Percentiles rank a stretch among this genome's conserved stretches.
Conservation (phyloP, 2,797 vertebrate genomes). For the Protonibea diacanthus region DNA sequence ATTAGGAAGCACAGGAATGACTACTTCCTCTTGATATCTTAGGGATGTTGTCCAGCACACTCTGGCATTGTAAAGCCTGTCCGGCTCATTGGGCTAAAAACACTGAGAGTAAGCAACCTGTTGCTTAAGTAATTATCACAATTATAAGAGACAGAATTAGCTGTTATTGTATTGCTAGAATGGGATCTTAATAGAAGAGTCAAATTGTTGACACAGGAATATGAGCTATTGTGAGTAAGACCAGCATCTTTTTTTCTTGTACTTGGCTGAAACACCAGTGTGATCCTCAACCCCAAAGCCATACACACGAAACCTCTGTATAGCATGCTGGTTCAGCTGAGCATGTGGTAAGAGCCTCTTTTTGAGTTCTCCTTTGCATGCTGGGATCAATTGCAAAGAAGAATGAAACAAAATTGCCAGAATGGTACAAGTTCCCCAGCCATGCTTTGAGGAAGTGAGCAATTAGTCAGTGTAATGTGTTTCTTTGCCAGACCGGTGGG, state of each 20-base stretch:
- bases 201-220: slow-evolving; percentile 1
- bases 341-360: slow-evolving; percentile 41
- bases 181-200: slow-evolving; percentile 7
- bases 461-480: slow-evolving; percentile 77
- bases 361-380: no score
- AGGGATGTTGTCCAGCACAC: slow-evolving; percentile 72
- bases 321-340: no score
- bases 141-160: slow-evolving; percentile 51
- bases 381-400: slow-evolving; percentile 78
- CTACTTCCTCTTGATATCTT: slow-evolving; percentile 80
- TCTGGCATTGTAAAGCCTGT: slow-evolving; percentile 75
- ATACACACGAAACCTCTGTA: slow-evolving; percentile 34
- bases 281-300: slow-evolving; percentile 15
- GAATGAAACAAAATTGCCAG: slow-evolving; percentile 82
- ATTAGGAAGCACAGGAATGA: slow-evolving; percentile 81
- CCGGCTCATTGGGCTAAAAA: slow-evolving; percentile 75
- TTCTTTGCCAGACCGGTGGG: slow-evolving; percentile 73
- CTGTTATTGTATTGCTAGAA: slow-evolving; percentile 22
- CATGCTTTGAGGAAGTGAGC: slow-evolving; percentile 68
- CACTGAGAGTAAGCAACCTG: slow-evolving; percentile 67
- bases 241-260: slow-evolving; percentile 2
- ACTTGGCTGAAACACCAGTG: neutral
- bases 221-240: slow-evolving; percentile 18
- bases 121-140: slow-evolving; percentile 49
- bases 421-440: slow-evolving; percentile 73